Evolutionary conservation across 2,888 invertebrate species (phyloP), one percentile per base, ranked within the genome.

Genomic region (Chrysolina americana): DNA sequence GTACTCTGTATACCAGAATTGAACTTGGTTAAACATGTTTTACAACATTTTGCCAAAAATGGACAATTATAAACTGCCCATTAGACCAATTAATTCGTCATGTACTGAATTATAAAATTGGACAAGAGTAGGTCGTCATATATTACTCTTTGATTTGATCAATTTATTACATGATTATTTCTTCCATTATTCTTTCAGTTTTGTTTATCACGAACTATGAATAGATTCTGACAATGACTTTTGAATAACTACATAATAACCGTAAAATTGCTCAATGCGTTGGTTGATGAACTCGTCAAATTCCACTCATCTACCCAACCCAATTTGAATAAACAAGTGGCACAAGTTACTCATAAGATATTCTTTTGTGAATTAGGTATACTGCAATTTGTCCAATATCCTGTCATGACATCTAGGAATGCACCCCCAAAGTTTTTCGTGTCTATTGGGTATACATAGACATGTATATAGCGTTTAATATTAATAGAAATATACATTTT

Each of bases 231-330:
- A 59, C 59, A 59, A 15, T 59, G 15, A 13, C 28, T 59, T 53
- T 21, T 0, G 5, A 23, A 59, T 36, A 23, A 59, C 23, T 19
- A 28, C 17, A 11, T 28, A 9, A 28, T 59, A 59, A 59, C 36
- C 36, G 59, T 28, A 59, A 59, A 59, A 59, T 28, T 59, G 59
- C 28, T 59, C 28, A 36, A 59, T 28, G 36, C 59, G 59, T 59
- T 53, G 59, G 59, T 59, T 59, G 36, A 28, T 59, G 36, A 59
- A 59, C 36, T 17, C 28, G 8, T 59, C 28, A 28, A 36, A 59
- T n/a, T 59, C 36, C 23, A 36, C 36, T 59, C 28, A 28, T 28
- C 59, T n/a, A 59, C 59, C 59, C 59, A 36, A n/a, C 28, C 15
- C 17, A 36, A 59, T 59, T 59, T 59, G 59, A 15, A 59, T n/a